Evolutionary conservation across 2,113 vertebrate species (phyloP).

Genomic region (Amblyopsis rosae): DNA sequence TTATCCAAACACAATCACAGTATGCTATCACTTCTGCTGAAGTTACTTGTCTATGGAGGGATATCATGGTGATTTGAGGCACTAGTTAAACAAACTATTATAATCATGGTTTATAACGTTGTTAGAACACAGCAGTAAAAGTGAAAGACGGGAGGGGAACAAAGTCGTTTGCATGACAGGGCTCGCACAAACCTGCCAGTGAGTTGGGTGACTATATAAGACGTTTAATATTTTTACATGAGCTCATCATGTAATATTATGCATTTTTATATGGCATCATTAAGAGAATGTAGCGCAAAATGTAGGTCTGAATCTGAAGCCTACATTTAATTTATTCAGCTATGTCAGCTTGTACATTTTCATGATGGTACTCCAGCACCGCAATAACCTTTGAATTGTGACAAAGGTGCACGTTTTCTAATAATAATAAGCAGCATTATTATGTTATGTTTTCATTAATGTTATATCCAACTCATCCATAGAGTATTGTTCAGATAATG

Average conservation of each 20-base stretch:
- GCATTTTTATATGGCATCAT: conserved; percentile 43
- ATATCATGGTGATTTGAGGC: too few relatives aligned
- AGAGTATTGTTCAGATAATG: conserved; percentile 21
- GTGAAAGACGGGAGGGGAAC: background rate
- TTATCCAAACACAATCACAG: too few relatives aligned
- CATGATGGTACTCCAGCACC: conserved; percentile 13
- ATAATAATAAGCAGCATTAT: conserved; percentile 52
- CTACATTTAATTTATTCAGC: conserved; percentile 41
- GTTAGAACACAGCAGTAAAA: too few relatives aligned
- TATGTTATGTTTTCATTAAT: conserved; percentile 10
- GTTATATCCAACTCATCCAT: conserved; percentile 20
- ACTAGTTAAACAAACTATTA: too few relatives aligned
- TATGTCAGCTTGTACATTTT: conserved; percentile 41
- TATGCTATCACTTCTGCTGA: too few relatives aligned
- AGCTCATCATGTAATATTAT: conserved; percentile 47
- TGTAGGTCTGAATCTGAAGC: conserved; percentile 34
- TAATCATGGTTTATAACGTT: too few relatives aligned
- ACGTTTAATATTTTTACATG: conserved; percentile 62
- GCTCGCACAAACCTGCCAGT: conserved; percentile 32
- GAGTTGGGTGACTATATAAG: conserved; percentile 34
- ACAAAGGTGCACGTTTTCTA: conserved; percentile 32
- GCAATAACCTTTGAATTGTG: conserved; percentile 30
- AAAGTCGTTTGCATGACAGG: conserved; percentile 21
- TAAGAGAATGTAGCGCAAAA: conserved; percentile 16
- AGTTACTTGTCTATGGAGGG: too few relatives aligned